Conservation (phyloP, 1,140 invertebrate species). For the Drosophila hydei region DNA sequence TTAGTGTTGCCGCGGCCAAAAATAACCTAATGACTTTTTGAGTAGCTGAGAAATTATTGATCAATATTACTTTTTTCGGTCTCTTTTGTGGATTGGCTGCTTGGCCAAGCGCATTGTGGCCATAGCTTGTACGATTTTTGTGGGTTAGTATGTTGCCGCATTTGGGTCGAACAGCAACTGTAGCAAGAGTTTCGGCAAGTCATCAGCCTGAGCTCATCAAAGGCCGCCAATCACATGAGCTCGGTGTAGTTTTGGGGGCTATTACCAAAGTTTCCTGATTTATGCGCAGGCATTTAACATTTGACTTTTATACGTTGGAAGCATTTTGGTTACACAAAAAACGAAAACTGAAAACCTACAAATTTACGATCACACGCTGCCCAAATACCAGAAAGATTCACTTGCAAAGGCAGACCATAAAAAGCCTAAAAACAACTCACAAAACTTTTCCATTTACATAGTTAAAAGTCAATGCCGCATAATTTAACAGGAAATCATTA, state of each 20-base stretch:
- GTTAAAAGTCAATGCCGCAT: conserved; percentile 68
- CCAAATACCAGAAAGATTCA: conserved; percentile 18
- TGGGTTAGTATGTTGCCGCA: conserved; percentile 55
- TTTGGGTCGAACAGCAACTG: conserved; percentile 10
- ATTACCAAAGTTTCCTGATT: conserved; percentile 21
- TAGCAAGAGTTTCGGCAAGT: conserved; percentile 28
- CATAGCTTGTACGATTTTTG: conserved; percentile 32
- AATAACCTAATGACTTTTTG: conserved; percentile 67
- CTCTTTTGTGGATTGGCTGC: not conserved
- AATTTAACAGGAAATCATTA: conserved; percentile 79
- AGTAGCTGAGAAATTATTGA: conserved; percentile 75
- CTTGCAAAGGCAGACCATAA: conserved; percentile 31
- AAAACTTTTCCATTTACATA: conserved; percentile 50
- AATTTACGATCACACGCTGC: conserved; percentile 39
- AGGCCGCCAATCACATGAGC: not conserved
- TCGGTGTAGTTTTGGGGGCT: not conserved
- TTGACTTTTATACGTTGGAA: conserved; percentile 37
- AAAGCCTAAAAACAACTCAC: conserved; percentile 16
- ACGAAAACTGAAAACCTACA: conserved; percentile 2
- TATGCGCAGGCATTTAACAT: conserved; percentile 40
- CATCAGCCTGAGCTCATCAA: conserved; percentile 2
- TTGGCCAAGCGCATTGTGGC: conserved; percentile 15
- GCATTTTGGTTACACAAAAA: conserved; percentile 16
- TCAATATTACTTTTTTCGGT: conserved; percentile 26
- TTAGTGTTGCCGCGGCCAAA: conserved; percentile 39